phyloP scores from a whole-genome alignment of 1,140 invertebrate genomes.

The Polypedilum vanderplanki region DNA sequence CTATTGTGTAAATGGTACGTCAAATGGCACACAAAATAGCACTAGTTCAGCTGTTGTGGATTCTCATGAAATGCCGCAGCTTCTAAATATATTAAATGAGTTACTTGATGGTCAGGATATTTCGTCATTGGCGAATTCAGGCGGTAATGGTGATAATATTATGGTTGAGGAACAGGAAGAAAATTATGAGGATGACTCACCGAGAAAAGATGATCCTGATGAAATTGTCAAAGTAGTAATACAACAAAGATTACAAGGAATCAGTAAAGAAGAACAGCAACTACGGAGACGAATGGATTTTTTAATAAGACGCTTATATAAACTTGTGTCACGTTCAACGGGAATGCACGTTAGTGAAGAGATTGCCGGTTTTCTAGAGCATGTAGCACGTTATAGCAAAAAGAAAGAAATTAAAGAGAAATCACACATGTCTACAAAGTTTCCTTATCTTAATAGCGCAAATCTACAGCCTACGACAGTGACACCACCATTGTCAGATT shows the following conservation, averaged over 20 bases:
- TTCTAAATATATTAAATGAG: constrained; percentile 1
- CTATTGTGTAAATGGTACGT: background rate
- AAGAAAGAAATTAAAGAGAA: constrained; percentile 39
- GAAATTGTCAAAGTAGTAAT: background rate
- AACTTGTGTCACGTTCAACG: constrained; percentile 63
- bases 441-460: constrained; percentile 42
- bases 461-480: constrained; percentile 42
- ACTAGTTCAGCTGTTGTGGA: background rate
- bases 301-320: constrained; percentile 62
- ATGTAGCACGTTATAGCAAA: constrained; percentile 44
- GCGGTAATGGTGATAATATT: constrained; percentile 19
- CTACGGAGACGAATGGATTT: constrained; percentile 61
- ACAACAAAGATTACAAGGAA: background rate
- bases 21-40: constrained; percentile 4
- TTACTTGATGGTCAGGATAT: constrained; percentile 5
- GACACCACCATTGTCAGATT: constrained; percentile 38
- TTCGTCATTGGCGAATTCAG: background rate
- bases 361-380: constrained; percentile 61
- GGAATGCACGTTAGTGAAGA: constrained; percentile 70
- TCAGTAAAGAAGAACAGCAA: constrained; percentile 45
- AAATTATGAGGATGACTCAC: constrained; percentile 21
- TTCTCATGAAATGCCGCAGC: constrained; percentile 15
- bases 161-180: background rate
- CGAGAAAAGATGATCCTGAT: constrained; percentile 16
- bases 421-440: constrained; percentile 33